phyloP scores from a whole-genome alignment of 2,113 vertebrate genomes.

The Semnornis frantzii region DNA sequence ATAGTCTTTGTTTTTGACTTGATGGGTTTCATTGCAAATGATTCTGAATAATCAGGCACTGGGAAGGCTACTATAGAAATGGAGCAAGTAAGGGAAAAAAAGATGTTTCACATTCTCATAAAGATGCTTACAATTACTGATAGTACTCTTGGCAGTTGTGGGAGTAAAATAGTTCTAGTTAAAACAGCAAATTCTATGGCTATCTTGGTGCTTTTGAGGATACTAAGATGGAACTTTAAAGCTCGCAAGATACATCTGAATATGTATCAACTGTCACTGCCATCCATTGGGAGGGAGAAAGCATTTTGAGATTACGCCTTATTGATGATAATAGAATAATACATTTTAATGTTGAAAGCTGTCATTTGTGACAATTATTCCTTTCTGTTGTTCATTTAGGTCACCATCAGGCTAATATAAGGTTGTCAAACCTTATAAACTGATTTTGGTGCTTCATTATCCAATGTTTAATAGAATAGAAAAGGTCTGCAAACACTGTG shows the following conservation, averaged over 20 bases:
- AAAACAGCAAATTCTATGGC: background rate
- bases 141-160: background rate
- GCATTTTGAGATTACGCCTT: background rate
- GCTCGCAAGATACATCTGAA: background rate
- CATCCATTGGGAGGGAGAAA: background rate
- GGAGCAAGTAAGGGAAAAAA: background rate
- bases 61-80: background rate
- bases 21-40: background rate
- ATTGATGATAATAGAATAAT: background rate
- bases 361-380: background rate
- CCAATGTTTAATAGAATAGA: background rate
- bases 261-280: background rate
- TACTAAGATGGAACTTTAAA: background rate
- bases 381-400: background rate
- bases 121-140: background rate
- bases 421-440: slow-evolving; percentile 3
- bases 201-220: background rate
- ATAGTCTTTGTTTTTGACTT: background rate
- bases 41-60: background rate
- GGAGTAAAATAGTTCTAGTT: background rate
- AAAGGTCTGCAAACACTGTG: slow-evolving; percentile 12
- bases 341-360: background rate
- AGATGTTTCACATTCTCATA: background rate
- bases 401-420: background rate
- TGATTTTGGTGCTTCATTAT: slow-evolving; percentile 19